A percentile compares a stretch with the other conserved stretches of the same genome.
These are phyloP conservation scores for Eugnorisma glareosa DNA, from an alignment of 2,888 invertebrate species.

Conservation along the genomic window DNA sequence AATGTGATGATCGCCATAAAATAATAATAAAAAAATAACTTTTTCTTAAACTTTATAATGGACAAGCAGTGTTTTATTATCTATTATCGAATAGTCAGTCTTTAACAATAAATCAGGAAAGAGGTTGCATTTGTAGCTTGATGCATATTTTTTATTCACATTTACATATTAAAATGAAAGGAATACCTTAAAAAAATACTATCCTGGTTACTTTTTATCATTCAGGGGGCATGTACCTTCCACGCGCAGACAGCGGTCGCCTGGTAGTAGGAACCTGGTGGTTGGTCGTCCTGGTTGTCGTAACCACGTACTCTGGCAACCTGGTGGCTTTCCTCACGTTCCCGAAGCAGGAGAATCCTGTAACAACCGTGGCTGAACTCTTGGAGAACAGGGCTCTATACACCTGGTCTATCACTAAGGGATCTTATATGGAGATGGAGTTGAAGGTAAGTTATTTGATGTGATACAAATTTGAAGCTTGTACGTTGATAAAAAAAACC, in stretches of 20 bases:
- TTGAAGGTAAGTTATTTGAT: slow-evolving; percentile 77
- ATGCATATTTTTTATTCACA: too few relatives aligned
- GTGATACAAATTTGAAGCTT: neutral
- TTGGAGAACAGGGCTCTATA: slow-evolving; percentile 90
- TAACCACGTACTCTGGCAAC: slow-evolving; percentile 98
- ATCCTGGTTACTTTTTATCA: neutral
- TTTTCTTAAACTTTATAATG: neutral
- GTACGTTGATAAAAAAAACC: neutral
- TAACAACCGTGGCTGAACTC: slow-evolving; percentile 93
- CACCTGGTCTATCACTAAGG: slow-evolving; percentile 94
- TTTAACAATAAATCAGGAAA: neutral
- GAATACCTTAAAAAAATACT: too few relatives aligned
- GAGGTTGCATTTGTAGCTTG: neutral
- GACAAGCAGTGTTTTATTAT: neutral
- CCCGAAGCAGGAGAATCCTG: slow-evolving; percentile 94
- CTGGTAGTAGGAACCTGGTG: slow-evolving; percentile 97
- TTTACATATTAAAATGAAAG: too few relatives aligned
- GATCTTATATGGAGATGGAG: slow-evolving; percentile 93
- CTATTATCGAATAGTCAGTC: neutral
- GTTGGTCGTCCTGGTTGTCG: slow-evolving; percentile 96
- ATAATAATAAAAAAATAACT: neutral
- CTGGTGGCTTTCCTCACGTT: slow-evolving; percentile 98
- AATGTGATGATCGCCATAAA: neutral
- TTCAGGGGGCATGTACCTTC: slow-evolving; percentile 96
- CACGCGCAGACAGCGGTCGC: slow-evolving; percentile 96